Base-by-base conservation (phyloP, 2,888 invertebrate genomes). In the Sylvicola cinctus region DNA sequence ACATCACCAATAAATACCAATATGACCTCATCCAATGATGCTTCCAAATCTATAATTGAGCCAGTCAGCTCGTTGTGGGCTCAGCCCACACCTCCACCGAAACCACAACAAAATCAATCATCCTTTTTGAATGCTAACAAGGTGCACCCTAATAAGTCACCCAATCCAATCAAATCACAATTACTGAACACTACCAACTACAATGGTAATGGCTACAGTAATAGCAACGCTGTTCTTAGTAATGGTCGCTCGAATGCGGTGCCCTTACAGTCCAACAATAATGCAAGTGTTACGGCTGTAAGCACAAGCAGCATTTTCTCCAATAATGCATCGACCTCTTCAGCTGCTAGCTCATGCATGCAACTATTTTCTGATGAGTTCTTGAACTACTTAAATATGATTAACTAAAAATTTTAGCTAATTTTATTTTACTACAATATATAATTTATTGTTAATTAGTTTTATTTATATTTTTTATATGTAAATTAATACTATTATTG, bases 361-460 rank as follows among this genome's bases (percentile, higher is more conserved):
- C 69, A 69, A 52, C 62, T 70, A 39, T 66, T 70, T 52, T 68
- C 68, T 39, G 69, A 66, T 51, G 66, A 68, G 49, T 68, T 68
- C 54, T 63, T 67, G 44, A 63, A 68, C 50, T 68, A 69, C 52
- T 54, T 69, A 45, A 68, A 68, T 53, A 66, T 66, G 55, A 65
- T 68, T 52, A 67, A 66, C 44, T 67, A 60, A 54, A 35, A 36
- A 40, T 32, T 35, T 30, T 43, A 46, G 43, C 44, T 39, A 43
- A 40, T 42, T 40, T 32, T 40, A 41, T 41, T 34, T 36, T 34
- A 23, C 34, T 34, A 20, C 27, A 16, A 23, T 27, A 38, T 17
- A 33, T 29, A 36, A 29, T 32, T 37, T 35, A 33, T 30, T 37
- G 39, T 40, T 40, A 31, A 38, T 40, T 38, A 40, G 40, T 33